Evolutionary conservation across 2,888 invertebrate species (phyloP), one percentile per base, ranked within the genome.

Genomic region (Drosophila nigricruria): DNA sequence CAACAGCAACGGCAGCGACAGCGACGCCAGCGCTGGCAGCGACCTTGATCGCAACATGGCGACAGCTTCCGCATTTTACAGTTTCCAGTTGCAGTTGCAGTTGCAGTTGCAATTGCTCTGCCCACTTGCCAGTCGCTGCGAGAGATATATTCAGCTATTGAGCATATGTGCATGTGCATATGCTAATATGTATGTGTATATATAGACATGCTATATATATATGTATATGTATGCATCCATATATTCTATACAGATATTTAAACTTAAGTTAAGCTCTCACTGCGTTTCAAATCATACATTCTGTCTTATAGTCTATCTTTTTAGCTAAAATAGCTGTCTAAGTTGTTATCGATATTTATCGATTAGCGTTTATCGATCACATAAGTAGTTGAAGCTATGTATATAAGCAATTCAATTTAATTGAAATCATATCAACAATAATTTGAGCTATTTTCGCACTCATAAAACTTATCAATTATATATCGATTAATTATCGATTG

Each of bases 41-140:
- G 80, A 81, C 83, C 83, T 83, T 81, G 80, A 80, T 88, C 70
- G 64, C 60, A 53, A 32, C 53, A 53, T 49, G 45, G 66, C 75
- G 53, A 58, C 71, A 65, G 45, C 77, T 88, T 82, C 88, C 88
- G 88, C 80, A 67, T 85, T 83, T 74, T 42, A 68, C 82, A 73
- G 63, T 73, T 71, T 34, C 60, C 62, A 61, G 63, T 62, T 71
- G 57, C 57, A 58, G 69, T 73, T 58, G 58, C 36, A 38, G 34
- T 62, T 66, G 49, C 42, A 50, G 20, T 30, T 60, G 38, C 64
- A 50, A 47, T 47, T 42, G 40, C 18, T 54, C 38, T 71, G 71
- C 77, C 61, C 64, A 47, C 52, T 25, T 16, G 40, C 10, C 47
- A 10, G 16, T 16, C 43, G 16, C 53, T 1, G 18, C 9, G n/a